Conservation (phyloP, 2,888 invertebrate species). For the Agrotis puta region DNA sequence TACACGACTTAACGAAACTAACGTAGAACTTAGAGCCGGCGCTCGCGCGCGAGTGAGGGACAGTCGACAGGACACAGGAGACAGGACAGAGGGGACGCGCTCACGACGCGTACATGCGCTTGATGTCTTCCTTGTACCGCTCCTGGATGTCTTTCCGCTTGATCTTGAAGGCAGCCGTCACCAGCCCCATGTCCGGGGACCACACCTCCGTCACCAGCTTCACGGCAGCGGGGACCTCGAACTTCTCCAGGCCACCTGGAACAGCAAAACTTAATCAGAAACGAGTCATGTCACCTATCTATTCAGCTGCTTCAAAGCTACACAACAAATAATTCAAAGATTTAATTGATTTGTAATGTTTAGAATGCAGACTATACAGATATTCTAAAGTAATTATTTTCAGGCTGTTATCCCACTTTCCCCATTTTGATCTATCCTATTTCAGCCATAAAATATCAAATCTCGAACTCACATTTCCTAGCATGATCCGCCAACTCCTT, state of each 20-base stretch:
- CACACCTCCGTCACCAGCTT: conserved; percentile 97
- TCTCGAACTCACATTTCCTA: conserved; percentile 93
- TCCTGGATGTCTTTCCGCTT: conserved; percentile 99
- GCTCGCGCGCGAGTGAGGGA: conserved; percentile 17
- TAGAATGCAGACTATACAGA: neutral
- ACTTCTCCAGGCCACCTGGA: conserved; percentile 96
- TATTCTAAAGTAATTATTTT: too few species aligned
- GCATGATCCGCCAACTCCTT: conserved; percentile 96
- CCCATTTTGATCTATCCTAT: neutral
- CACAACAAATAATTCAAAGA: too few species aligned
- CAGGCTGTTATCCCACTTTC: neutral
- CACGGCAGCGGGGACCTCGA: conserved; percentile 97
- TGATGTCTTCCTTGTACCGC: conserved; percentile 97
- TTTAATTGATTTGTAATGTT: neutral
- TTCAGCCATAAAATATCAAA: neutral
- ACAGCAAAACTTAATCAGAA: neutral
- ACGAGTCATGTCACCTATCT: neutral
- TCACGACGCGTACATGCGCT: conserved; percentile 98
- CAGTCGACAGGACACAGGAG: conserved; percentile 5
- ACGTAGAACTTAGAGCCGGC: conserved; percentile 55
- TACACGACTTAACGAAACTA: conserved; percentile 72
- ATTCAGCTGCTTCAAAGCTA: neutral
- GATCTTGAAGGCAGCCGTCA: conserved; percentile 99
- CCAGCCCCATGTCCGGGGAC: conserved; percentile 99
- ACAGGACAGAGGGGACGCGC: conserved; percentile 55